Evolutionary conservation across 2,113 vertebrate genomes (phyloP).

Genomic region (Ammospiza caudacuta): DNA sequence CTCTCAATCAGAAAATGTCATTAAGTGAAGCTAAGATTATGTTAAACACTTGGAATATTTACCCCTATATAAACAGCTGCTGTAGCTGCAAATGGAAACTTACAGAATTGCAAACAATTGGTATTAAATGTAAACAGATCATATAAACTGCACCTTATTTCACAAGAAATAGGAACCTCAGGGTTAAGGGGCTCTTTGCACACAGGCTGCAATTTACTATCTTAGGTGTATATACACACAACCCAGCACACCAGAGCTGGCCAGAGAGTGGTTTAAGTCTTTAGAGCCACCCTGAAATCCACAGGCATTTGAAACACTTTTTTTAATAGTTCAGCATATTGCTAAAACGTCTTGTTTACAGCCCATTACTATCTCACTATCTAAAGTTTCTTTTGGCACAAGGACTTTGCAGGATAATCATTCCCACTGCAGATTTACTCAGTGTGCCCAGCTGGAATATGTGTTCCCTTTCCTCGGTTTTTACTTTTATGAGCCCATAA

Average conservation of each 20-base stretch:
- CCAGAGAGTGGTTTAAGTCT: background rate
- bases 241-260: background rate
- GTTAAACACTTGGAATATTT: constrained; percentile 8
- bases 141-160: background rate
- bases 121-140: background rate
- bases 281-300: background rate
- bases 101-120: background rate
- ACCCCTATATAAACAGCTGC: constrained; percentile 21
- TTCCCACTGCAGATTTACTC: background rate
- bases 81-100: background rate
- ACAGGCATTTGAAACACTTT: background rate
- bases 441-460: background rate
- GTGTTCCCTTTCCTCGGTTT: background rate
- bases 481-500: background rate
- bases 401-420: background rate
- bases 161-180: background rate
- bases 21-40: background rate
- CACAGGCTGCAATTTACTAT: background rate
- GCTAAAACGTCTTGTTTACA: background rate
- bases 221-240: background rate
- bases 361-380: background rate
- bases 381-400: background rate
- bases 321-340: background rate
- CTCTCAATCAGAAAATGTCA: background rate
- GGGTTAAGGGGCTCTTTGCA: background rate